phyloP scores from a whole-genome alignment of 1,140 invertebrate genomes.

The Aradophagus sp. region DNA sequence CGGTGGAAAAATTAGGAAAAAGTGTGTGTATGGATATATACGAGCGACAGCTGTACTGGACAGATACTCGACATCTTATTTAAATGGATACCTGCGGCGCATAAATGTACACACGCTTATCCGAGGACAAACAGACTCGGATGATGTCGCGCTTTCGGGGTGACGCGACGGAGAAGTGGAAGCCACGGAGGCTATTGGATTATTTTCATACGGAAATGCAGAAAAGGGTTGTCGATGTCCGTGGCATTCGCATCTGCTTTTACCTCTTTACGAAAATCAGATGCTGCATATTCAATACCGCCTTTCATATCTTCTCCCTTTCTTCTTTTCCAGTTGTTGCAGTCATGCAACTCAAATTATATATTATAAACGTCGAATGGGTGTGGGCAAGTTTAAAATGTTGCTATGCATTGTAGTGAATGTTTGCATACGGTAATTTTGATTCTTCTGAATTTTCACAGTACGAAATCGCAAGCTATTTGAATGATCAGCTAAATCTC shows the following conservation, averaged over 20 bases:
- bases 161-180: too few species aligned
- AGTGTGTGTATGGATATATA: slow-evolving; percentile 4
- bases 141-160: slow-evolving; percentile 55
- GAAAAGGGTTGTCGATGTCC: slow-evolving; percentile 57
- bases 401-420: too few species aligned
- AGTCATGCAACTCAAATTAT: too few species aligned
- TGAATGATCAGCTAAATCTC: too few species aligned
- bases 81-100: slow-evolving; percentile 59
- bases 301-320: not conserved
- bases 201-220: slow-evolving; percentile 41
- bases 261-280: slow-evolving; percentile 25
- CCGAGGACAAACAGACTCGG: slow-evolving; percentile 19
- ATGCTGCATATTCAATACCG: slow-evolving; percentile 5
- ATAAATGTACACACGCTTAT: slow-evolving; percentile 39
- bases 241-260: slow-evolving; percentile 35
- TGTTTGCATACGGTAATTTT: too few species aligned
- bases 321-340: too few species aligned
- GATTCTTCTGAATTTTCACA: too few species aligned
- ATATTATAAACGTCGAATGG: too few species aligned
- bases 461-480: too few species aligned
- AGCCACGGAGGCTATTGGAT: slow-evolving; percentile 7
- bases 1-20: slow-evolving; percentile 61
- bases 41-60: slow-evolving; percentile 58
- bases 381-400: too few species aligned
- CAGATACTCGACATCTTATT: slow-evolving; percentile 61